Conservation (phyloP, 2,113 vertebrate species). For the Myodes glareolus region DNA sequence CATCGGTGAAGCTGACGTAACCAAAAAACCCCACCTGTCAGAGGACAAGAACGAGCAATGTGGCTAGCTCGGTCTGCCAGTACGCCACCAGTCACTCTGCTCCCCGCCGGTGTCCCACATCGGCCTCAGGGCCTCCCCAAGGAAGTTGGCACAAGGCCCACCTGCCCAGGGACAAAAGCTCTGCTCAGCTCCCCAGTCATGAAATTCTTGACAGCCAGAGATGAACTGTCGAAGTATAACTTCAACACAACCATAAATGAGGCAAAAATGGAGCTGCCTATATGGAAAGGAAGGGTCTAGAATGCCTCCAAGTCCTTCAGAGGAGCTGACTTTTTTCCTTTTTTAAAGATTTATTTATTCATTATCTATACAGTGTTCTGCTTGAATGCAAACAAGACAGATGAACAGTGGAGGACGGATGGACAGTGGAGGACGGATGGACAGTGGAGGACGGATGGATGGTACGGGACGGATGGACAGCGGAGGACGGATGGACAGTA, state of each 20-base stretch:
- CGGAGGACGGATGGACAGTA: too few relatives aligned
- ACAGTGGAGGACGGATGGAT: too few relatives aligned
- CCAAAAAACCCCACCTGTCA: conserved; percentile 97
- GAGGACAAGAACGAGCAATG: neutral
- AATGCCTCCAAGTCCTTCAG: rapidly evolving
- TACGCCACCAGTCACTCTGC: neutral
- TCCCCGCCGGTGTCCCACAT: neutral
- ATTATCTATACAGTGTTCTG: too few relatives aligned
- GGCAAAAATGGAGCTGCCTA: neutral
- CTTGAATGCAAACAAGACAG: too few relatives aligned
- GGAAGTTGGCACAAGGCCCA: neutral
- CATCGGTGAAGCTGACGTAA: conserved; percentile 96
- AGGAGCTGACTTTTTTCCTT: neutral
- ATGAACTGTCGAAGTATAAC: rapidly evolving
- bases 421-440: too few relatives aligned
- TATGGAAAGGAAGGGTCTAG: neutral
- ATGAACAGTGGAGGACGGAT: too few relatives aligned
- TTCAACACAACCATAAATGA: neutral
- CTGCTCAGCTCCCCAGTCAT: neutral
- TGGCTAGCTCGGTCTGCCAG: rapidly evolving
- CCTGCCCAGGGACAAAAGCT: neutral
- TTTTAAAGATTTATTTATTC: neutral
- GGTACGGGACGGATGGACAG: too few relatives aligned
- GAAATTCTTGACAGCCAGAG: too few relatives aligned
- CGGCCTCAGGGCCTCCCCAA: neutral